Percentiles rank a stretch among this genome's conserved stretches.
phyloP scores from a whole-genome alignment of 1,140 invertebrate species.

The Acromyrmex charruanus region DNA sequence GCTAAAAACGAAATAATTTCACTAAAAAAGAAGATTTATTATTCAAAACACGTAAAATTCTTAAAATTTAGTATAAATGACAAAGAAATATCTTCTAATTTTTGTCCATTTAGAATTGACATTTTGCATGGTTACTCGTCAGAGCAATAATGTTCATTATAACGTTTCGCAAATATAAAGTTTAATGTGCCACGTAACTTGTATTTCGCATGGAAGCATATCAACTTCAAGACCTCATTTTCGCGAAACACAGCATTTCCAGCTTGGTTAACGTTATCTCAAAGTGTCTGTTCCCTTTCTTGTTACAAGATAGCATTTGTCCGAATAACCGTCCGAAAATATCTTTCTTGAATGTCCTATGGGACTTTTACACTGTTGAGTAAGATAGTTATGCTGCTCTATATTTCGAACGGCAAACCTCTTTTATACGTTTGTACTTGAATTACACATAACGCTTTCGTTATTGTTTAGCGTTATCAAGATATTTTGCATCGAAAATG shows the following conservation, averaged over 20 bases:
- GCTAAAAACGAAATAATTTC: neutral
- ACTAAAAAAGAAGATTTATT: neutral
- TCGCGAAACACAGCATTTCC: slow-evolving; percentile 42
- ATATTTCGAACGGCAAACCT: neutral
- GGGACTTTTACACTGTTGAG: slow-evolving; percentile 56
- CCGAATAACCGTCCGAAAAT: slow-evolving; percentile 53
- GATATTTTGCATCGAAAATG: neutral
- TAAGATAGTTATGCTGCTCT: slow-evolving; percentile 31
- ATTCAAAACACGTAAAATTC: too few species aligned
- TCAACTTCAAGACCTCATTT: slow-evolving; percentile 51
- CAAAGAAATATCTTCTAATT: neutral
- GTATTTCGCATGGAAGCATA: slow-evolving; percentile 12
- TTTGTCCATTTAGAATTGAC: neutral
- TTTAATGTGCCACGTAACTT: slow-evolving; percentile 16
- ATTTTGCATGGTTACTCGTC: neutral
- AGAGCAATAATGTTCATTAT: neutral
- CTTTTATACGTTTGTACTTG: neutral
- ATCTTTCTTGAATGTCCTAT: slow-evolving; percentile 42
- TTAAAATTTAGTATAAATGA: neutral
- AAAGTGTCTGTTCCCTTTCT: slow-evolving; percentile 68
- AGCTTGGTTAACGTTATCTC: slow-evolving; percentile 58
- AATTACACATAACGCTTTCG: neutral
- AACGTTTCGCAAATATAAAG: slow-evolving; percentile 9
- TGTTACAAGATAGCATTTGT: slow-evolving; percentile 62
- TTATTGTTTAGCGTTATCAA: slow-evolving; percentile 6